Percentiles rank a stretch among this genome's conserved stretches.
Conservation (phyloP, 1,140 invertebrate species). For the Heliconius hewitsoni region DNA sequence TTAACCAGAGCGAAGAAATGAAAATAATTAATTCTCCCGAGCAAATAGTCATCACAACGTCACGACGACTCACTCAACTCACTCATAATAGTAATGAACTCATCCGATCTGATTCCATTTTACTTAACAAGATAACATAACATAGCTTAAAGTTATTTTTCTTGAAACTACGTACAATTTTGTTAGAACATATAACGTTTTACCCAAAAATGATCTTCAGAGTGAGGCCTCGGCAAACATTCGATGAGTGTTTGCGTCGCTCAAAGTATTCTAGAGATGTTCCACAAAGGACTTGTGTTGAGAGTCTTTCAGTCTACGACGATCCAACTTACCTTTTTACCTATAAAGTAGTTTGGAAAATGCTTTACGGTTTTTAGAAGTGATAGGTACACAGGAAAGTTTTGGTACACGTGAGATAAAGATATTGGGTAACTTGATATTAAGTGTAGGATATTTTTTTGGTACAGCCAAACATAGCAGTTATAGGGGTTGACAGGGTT, state of each 20-base stretch:
- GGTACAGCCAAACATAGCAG: no score
- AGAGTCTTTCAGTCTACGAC: slow-evolving; percentile 41
- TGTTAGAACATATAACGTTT: slow-evolving; percentile 10
- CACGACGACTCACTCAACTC: no score
- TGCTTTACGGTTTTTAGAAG: slow-evolving; percentile 33
- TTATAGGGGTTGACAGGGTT: no score
- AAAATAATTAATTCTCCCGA: no score
- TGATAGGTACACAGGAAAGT: slow-evolving; percentile 29
- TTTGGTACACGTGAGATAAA: not conserved
- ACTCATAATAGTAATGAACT: no score
- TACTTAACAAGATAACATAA: not conserved
- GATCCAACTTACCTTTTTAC: slow-evolving; percentile 42
- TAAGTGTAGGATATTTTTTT: not conserved
- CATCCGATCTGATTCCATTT: not conserved
- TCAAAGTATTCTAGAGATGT: slow-evolving; percentile 42
- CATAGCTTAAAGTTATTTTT: not conserved
- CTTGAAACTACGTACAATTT: not conserved
- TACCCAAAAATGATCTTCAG: slow-evolving; percentile 23
- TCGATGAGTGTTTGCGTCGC: slow-evolving; percentile 36
- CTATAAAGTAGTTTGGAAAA: slow-evolving; percentile 41
- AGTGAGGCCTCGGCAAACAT: slow-evolving; percentile 34
- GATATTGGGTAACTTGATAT: not conserved
- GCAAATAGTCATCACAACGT: no score
- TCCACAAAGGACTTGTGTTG: slow-evolving; percentile 41
- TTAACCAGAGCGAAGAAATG: no score